These are phyloP conservation scores for Leptopterna dolabrata DNA, from an alignment of 2,888 invertebrate species.

Conservation along the genomic window DNA sequence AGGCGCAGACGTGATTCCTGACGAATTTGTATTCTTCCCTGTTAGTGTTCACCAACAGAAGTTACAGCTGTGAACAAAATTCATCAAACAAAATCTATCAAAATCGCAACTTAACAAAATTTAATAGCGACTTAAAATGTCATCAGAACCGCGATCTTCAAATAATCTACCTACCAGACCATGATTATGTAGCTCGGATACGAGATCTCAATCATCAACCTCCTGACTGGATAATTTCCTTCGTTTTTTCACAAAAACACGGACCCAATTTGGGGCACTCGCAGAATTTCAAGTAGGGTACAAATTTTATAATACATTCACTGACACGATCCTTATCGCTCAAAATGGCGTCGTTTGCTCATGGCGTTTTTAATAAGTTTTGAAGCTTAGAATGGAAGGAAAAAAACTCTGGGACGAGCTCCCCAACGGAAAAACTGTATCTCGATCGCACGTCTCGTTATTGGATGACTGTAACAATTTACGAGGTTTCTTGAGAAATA, in stretches of 20 bases:
- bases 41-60: too few species aligned
- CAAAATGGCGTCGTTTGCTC: background rate
- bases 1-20: too few species aligned
- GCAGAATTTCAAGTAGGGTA: background rate
- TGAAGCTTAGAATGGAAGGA: background rate
- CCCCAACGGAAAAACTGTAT: background rate
- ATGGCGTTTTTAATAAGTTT: background rate
- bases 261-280: background rate
- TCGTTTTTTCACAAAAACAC: background rate
- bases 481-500: background rate
- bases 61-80: too few species aligned
- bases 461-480: background rate
- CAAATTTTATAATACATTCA: background rate
- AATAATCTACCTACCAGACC: too few species aligned
- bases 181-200: background rate
- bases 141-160: too few species aligned
- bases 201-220: background rate
- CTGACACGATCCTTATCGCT: background rate
- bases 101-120: too few species aligned
- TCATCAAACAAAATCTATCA: too few species aligned
- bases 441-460: background rate
- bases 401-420: background rate
- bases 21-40: too few species aligned
- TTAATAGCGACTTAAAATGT: too few species aligned
- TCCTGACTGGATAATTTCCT: background rate